Evolutionary conservation across 1,140 invertebrate species (phyloP).

Genomic region (Drosophila baimaii): DNA sequence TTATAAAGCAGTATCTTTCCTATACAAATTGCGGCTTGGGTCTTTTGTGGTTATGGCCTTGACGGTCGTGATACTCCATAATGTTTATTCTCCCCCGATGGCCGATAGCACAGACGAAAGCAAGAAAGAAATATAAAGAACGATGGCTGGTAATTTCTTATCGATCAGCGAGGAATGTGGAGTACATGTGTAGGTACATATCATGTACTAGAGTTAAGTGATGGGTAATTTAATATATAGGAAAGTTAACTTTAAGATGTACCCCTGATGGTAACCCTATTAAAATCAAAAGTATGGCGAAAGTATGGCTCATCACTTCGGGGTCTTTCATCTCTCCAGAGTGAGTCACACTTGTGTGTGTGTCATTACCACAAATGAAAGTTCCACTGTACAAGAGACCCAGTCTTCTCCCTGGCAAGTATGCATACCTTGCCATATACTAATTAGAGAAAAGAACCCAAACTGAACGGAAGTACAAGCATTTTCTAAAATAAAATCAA

Average conservation of each 20-base stretch:
- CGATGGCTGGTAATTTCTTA: conserved; percentile 33
- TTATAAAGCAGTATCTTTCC: background rate
- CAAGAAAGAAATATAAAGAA: background rate
- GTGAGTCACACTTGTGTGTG: conserved; percentile 25
- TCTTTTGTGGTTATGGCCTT: conserved; percentile 14
- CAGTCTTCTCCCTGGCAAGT: conserved; percentile 23
- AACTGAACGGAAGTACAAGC: conserved; percentile 42
- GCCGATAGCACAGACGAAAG: conserved; percentile 21
- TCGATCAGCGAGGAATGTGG: conserved; percentile 29
- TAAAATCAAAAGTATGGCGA: background rate
- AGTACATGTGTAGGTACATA: conserved; percentile 2
- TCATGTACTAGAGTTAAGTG: conserved; percentile 15
- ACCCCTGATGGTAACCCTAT: background rate
- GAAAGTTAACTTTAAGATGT: background rate
- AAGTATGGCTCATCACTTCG: conserved; percentile 7
- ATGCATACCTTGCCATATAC: conserved; percentile 12
- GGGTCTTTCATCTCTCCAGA: conserved; percentile 8
- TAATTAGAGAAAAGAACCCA: conserved; percentile 29
- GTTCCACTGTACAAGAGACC: conserved; percentile 8
- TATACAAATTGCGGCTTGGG: conserved; percentile 7
- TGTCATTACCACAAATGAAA: conserved; percentile 39
- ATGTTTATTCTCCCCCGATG: conserved; percentile 25
- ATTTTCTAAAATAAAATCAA: conserved; percentile 29
- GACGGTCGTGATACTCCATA: conserved; percentile 9
- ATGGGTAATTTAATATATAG: conserved; percentile 3